These are phyloP conservation scores for Dolichotis patagonum DNA, from an alignment of 2,113 vertebrate genomes.

Conservation along the genomic window DNA sequence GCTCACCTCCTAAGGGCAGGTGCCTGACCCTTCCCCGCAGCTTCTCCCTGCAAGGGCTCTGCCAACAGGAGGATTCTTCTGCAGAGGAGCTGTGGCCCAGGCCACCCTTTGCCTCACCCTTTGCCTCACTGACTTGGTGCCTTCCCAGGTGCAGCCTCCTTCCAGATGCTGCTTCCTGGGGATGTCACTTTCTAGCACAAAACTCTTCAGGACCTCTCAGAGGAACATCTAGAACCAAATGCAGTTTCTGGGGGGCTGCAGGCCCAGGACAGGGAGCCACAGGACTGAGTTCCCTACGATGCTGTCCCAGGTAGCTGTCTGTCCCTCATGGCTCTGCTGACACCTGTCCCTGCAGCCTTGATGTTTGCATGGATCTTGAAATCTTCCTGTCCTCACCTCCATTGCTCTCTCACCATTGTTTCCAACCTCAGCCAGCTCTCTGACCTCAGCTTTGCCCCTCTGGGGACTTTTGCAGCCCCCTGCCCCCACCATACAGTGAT, in stretches of 20 bases:
- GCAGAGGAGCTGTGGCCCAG: background rate
- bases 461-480: background rate
- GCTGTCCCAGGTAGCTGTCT: background rate
- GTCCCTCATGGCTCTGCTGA: background rate
- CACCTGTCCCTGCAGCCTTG: background rate
- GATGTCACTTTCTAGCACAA: background rate
- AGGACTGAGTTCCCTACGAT: fast-evolving
- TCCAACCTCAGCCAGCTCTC: background rate
- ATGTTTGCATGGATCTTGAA: background rate
- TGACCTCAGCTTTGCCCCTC: background rate
- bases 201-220: background rate
- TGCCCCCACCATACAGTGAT: too few species aligned
- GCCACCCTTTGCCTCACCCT: fast-evolving
- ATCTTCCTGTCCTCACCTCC: background rate
- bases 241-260: background rate
- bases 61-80: background rate
- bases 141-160: background rate
- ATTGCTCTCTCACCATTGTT: background rate
- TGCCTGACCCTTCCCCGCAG: background rate
- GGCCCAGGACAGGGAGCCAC: background rate
- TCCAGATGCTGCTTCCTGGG: background rate
- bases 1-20: background rate
- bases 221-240: background rate
- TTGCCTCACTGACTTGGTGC: background rate
- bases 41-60: background rate